Conservation (phyloP, 2,797 vertebrate genomes). For the Pseudotriccus pelzelni region DNA sequence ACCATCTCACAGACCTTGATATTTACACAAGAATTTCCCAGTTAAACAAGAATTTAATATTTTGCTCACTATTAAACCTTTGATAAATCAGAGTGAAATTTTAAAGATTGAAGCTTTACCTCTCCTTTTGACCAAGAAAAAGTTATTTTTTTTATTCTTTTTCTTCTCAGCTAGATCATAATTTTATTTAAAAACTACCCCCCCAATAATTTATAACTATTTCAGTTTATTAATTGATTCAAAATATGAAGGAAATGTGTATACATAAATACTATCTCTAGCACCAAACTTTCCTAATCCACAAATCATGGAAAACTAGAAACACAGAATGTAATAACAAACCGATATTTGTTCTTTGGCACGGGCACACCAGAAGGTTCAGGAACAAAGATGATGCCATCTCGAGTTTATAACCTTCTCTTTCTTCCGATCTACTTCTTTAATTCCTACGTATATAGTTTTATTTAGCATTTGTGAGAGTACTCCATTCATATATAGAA, state of each 20-base stretch:
- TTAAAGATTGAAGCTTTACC: not conserved
- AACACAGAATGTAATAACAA: not conserved
- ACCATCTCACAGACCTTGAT: not conserved
- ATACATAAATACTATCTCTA: not conserved
- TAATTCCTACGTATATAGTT: not conserved
- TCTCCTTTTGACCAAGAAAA: not conserved
- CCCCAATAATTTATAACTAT: not conserved
- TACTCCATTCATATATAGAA: not conserved
- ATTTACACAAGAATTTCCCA: not conserved
- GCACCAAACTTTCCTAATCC: not conserved
- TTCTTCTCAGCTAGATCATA: not conserved
- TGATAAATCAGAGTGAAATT: not conserved
- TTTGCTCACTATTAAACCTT: not conserved
- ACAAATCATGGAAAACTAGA: not conserved
- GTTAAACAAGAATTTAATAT: not conserved
- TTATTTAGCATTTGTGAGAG: not conserved
- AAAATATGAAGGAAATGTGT: not conserved
- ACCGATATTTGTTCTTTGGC: not conserved
- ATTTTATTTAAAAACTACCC: not conserved
- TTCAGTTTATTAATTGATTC: not conserved
- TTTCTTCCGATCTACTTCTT: not conserved
- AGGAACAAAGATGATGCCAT: not conserved
- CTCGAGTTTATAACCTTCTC: not conserved
- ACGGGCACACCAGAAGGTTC: not conserved
- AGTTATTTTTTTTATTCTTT: not conserved